Conservation (phyloP, 2,797 vertebrate species). For the Danio tinwini region DNA sequence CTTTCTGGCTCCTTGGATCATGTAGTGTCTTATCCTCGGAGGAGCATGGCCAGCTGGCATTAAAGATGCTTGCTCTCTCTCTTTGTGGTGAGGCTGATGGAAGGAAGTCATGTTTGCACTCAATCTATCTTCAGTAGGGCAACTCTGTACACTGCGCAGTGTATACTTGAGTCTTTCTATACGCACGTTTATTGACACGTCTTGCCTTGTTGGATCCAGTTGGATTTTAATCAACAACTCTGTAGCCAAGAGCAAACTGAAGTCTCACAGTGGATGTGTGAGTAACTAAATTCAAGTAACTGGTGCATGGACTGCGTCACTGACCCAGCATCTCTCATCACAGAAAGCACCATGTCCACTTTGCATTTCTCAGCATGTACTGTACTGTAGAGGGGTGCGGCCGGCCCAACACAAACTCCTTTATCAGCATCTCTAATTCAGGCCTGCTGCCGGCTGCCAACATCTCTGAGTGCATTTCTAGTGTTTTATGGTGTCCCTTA, state of each 20-base stretch:
- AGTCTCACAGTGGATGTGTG: background rate
- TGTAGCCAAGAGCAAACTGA: constrained; percentile 16
- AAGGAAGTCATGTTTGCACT: background rate
- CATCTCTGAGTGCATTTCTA: constrained; percentile 14
- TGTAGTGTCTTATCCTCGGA: constrained; percentile 37
- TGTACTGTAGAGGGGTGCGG: constrained; percentile 10
- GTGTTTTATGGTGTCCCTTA: background rate
- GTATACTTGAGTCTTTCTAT: constrained; percentile 7
- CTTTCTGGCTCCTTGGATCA: constrained; percentile 52
- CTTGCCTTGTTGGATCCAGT: constrained; percentile 2
- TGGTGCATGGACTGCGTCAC: constrained; percentile 26
- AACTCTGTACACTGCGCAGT: background rate
- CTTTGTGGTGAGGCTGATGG: constrained; percentile 14
- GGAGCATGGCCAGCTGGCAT: constrained; percentile 37
- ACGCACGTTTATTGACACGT: constrained; percentile 35
- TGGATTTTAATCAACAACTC: constrained; percentile 1
- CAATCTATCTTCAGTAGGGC: constrained; percentile 16
- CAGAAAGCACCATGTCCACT: constrained; percentile 24
- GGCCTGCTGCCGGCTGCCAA: constrained; percentile 19
- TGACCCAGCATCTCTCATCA: constrained; percentile 35
- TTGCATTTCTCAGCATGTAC: constrained; percentile 40
- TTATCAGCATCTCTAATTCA: constrained; percentile 55
- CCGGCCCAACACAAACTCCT: constrained; percentile 36
- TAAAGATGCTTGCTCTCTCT: constrained; percentile 13
- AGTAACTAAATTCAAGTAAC: background rate